Base-by-base conservation (phyloP, 64 coral and sea anemone genomes). In the Montipora cactus region DNA sequence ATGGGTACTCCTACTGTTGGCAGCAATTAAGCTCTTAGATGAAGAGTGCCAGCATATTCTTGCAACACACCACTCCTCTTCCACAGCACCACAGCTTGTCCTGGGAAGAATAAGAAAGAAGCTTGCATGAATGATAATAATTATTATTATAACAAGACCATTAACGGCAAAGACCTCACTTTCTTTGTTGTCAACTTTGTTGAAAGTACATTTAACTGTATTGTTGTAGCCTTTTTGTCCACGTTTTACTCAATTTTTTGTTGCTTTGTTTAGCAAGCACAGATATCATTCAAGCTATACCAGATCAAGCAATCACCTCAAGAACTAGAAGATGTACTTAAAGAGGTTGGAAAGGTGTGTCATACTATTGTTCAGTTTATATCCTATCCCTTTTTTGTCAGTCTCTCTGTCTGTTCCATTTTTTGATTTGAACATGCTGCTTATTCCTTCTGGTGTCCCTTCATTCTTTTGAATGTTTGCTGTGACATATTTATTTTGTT, bases 281-380 rank as follows among this genome's bases (percentile, higher is more conserved):
- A 99, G 72, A 96, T 96, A 93, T 94, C 95, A 50, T 94, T 89
- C 16, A 77, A 84, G 55, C 76, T 99, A 22, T 99, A 96, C 79
- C 94, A 98, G 89, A 98, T 98, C 84, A 98, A 98, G 44, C 91
- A 94, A 9, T 95, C 91, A 8, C 97, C 97, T 15, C 94, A 94
- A 23, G 84, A 91, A 52, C 88, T 98, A 48, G 97, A 98, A 25
- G 88, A 98, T 53, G 90, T 94, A 45, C 85, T 98, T 25, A 85
- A 96, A 94, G 15, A 95, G 53, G 87, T 96, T 78, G 95, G 78
- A 44, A 93, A 96, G 87, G 95, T 96, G 47, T 89, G 58, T 64
- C 15, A 8, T 57, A 11, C 53, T 6, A 8, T 37, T 5, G 20
- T 48, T 62, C 0, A 46, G 44, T 21, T 64, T 8, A 7, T n/a